phyloP scores from a whole-genome alignment of 2,888 invertebrate species.

The Cryptus viduatorius region DNA sequence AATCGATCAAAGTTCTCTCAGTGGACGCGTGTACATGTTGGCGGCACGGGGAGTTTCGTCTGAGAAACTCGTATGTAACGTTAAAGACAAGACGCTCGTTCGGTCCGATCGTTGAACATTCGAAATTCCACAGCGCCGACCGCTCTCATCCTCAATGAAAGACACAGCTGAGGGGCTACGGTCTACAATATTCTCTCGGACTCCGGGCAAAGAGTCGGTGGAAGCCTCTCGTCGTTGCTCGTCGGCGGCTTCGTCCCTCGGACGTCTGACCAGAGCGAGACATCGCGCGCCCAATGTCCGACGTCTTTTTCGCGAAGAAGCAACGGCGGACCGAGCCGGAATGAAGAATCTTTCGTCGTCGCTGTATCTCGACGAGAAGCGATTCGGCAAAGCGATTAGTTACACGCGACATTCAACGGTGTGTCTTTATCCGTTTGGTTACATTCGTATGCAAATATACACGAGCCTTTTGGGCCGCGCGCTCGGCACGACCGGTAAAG shows the following conservation, averaged over 20 bases:
- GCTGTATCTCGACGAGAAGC: neutral
- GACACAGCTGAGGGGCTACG: neutral
- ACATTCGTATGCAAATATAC: slow-evolving; percentile 82
- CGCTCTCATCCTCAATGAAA: slow-evolving; percentile 4
- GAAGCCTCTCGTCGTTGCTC: neutral
- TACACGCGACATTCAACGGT: slow-evolving; percentile 76
- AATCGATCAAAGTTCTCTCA: slow-evolving; percentile 49
- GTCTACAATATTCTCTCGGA: neutral
- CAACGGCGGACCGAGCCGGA: slow-evolving; percentile 1
- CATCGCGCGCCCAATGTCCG: neutral
- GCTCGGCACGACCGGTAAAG: slow-evolving; percentile 59
- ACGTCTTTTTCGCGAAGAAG: neutral
- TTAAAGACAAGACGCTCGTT: neutral
- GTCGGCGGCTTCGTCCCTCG: neutral
- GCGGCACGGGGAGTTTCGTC: slow-evolving; percentile 4
- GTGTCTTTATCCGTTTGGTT: slow-evolving; percentile 75
- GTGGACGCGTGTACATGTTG: slow-evolving; percentile 25
- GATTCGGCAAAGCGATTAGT: slow-evolving; percentile 77
- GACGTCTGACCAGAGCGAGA: slow-evolving; percentile 3
- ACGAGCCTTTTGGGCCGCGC: slow-evolving; percentile 43
- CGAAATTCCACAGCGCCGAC: slow-evolving; percentile 48
- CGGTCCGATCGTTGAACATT: slow-evolving; percentile 27
- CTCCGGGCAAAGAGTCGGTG: neutral
- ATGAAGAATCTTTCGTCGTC: slow-evolving; percentile 29
- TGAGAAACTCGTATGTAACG: slow-evolving; percentile 3